phyloP scores from a whole-genome alignment of 2,888 invertebrate genomes.

The Athetis lepigone region DNA sequence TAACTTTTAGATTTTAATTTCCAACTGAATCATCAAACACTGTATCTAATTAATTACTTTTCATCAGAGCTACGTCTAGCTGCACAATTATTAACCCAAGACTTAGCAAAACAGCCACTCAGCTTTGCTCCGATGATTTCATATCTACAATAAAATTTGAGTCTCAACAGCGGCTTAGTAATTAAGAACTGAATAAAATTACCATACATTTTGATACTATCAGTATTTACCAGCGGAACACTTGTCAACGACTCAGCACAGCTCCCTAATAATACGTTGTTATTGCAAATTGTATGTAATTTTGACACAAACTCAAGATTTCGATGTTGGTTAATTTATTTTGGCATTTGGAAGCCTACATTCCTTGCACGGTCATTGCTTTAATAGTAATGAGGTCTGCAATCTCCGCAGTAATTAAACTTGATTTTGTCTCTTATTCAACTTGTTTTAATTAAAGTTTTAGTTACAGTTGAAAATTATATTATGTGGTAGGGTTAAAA shows the following conservation, averaged over 20 bases:
- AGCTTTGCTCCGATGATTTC: slow-evolving; percentile 47
- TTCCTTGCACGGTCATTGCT: slow-evolving; percentile 32
- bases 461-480: background rate
- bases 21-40: slow-evolving; percentile 6
- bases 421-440: background rate
- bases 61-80: slow-evolving; percentile 32
- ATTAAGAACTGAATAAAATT: slow-evolving; percentile 74
- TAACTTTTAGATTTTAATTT: slow-evolving; percentile 1
- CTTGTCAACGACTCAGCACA: slow-evolving; percentile 69
- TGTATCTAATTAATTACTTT: slow-evolving; percentile 30
- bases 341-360: slow-evolving; percentile 48
- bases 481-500: background rate
- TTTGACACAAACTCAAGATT: slow-evolving; percentile 47
- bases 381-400: slow-evolving; percentile 23
- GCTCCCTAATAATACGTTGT: slow-evolving; percentile 56
- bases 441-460: background rate
- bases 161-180: slow-evolving; percentile 62
- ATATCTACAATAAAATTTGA: slow-evolving; percentile 55
- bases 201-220: slow-evolving; percentile 72
- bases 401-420: slow-evolving; percentile 20
- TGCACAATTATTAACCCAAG: slow-evolving; percentile 36
- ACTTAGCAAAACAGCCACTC: slow-evolving; percentile 40
- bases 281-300: slow-evolving; percentile 58
- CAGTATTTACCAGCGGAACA: slow-evolving; percentile 63
- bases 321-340: slow-evolving; percentile 34